Evolutionary conservation across 2,797 vertebrate genomes (phyloP).

Genomic region (Trichosurus vulpecula): DNA sequence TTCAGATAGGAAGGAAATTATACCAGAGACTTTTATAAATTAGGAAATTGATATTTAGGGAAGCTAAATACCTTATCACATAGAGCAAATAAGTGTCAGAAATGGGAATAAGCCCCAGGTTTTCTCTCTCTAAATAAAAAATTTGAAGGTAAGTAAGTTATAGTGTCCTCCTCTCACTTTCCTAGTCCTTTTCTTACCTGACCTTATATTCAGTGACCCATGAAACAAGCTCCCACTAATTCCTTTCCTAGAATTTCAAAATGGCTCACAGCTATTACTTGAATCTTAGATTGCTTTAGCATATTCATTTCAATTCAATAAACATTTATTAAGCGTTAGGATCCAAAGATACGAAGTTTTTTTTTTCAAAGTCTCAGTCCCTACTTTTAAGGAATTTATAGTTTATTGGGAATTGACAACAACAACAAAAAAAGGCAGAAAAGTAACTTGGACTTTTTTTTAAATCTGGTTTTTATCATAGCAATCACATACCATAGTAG

Average conservation of each 20-base stretch:
- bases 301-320: neutral
- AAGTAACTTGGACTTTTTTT: neutral
- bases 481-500: neutral
- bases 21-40: neutral
- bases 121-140: neutral
- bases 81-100: neutral
- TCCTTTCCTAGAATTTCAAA: neutral
- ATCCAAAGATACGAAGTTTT: neutral
- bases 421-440: neutral
- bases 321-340: neutral
- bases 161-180: neutral
- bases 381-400: neutral
- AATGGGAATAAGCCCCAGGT: neutral
- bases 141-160: neutral
- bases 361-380: neutral
- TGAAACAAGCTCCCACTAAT: neutral
- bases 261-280: neutral
- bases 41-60: neutral
- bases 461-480: neutral
- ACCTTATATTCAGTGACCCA: neutral
- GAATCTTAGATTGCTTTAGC: neutral
- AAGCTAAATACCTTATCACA: neutral
- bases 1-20: neutral
- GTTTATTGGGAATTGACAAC: neutral
- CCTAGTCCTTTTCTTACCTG: neutral